Evolutionary conservation across 2,888 invertebrate species (phyloP), one percentile per base, ranked within the genome.

Genomic region (Diabrotica balteata): DNA sequence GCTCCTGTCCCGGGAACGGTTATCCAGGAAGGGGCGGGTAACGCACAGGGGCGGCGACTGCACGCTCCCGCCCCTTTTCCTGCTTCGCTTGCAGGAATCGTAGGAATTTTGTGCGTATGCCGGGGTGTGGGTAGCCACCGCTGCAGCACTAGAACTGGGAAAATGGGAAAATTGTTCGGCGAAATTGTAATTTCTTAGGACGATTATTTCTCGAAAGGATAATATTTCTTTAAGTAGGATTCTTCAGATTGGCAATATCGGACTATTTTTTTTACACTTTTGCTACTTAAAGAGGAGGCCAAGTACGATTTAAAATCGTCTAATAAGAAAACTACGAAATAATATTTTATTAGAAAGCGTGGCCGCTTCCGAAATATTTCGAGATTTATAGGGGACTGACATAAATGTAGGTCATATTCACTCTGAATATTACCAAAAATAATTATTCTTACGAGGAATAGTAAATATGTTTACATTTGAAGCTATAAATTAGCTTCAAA

Each of bases 1-100:
- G 65, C 67, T 68, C 67, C 70, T 60, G 70, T 54, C 72, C 64
- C 63, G 60, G 61, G 59, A 62, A 64, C 63, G 67, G 66, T 70
- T 74, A 68, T 73, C 76, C 72, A 72, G 68, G 72, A 74, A 68
- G 73, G 71, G 76, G 77, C 76, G 77, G 77, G 71, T 70, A n/a
- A 11, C 54, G 62, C 10, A 44, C 59, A 58, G 58, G 60, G 64
- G 66, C 65, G 76, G 76, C 73, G 72, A 69, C 67, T 55, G 46
- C 63, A 7, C 55, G 67, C 66, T 71, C 68, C 73, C 78, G 77
- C 74, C 78, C 73, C 70, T 69, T 72, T 72, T 74, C 76, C 75
- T 74, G 77, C 74, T 73, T 75, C 76, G 75, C 70, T 78, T 76
- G 75, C 78, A 73, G 73, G 75, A 76, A 71, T 71, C 63, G 70